Evolutionary conservation across 2,113 vertebrate genomes (phyloP).

Genomic region (Proterorhinus semilunaris): DNA sequence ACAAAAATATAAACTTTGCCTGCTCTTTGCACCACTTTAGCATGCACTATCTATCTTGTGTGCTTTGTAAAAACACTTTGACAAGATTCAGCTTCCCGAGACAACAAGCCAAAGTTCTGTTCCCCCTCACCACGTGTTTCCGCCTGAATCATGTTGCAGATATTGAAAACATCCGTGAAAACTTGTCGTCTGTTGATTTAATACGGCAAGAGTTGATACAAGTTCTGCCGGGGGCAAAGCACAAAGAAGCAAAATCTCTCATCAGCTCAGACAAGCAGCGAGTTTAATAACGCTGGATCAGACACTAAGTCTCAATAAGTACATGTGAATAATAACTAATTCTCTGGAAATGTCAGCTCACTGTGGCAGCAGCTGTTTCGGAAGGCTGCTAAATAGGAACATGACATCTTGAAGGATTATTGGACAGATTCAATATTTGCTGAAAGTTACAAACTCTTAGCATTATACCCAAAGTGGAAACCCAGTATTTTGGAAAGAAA

Average conservation of each 20-base stretch:
- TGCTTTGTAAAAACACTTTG: no score
- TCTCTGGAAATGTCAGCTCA: slow-evolving; percentile 70
- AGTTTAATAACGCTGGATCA: slow-evolving; percentile 62
- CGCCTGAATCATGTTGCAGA: no score
- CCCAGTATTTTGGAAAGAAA: slow-evolving; percentile 18
- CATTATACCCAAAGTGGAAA: neutral
- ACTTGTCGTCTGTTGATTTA: neutral
- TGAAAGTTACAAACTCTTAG: neutral
- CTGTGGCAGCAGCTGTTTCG: slow-evolving; percentile 67
- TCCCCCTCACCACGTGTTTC: no score
- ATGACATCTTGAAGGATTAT: slow-evolving; percentile 45
- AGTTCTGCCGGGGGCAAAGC: slow-evolving; percentile 21
- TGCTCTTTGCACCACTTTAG: no score
- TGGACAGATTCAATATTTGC: slow-evolving; percentile 43
- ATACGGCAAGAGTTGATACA: neutral
- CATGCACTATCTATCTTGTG: no score
- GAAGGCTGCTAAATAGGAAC: slow-evolving; percentile 55
- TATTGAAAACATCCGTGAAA: no score
- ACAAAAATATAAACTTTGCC: no score
- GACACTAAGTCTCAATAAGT: slow-evolving; percentile 62
- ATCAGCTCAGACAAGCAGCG: slow-evolving; percentile 15
- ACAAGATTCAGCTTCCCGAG: no score
- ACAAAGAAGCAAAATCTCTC: slow-evolving; percentile 29
- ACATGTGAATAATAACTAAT: slow-evolving; percentile 67
- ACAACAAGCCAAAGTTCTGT: no score